Evolutionary conservation across 2,113 vertebrate genomes (phyloP), one percentile per base, ranked within the genome.

Genomic region (Ciconia stormi): DNA sequence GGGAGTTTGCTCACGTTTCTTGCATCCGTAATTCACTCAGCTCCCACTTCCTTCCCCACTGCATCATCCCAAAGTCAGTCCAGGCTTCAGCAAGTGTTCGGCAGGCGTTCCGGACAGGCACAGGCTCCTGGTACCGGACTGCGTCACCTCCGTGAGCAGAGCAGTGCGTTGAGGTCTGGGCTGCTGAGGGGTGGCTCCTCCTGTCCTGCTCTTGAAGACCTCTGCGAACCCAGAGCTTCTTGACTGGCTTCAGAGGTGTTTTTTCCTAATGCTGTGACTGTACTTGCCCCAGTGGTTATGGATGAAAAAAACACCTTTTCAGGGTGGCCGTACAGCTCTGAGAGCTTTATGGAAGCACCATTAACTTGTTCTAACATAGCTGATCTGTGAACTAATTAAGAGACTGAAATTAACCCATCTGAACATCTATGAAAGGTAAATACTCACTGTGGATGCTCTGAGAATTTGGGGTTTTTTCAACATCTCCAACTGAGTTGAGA

Each of bases 321-420:
- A 25, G 42, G 38, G 52, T 59, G 71, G 58, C 36, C 61, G 3
- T 5, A 38, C 56, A 90, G 79, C 49, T 61, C 85, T 11, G 52
- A 92, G 47, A 72, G 88, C 62, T 92, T 88, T 59, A 29, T 79
- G 58, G 66, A 83, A 95, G 52, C 40, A 23, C 34, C 52, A 20
- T 86, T 95, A 73, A 61, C 71, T 95, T 90, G 15, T 77, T 82
- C 58, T 77, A 69, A 77, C 6, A 4, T 70, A 79, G 65, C n/a
- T 82, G 56, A 13, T 82, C 38, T 82, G 55, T 52, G 53, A 83
- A 38, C 58, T 89, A 56, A 89, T 94, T 66, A 84, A 79, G 80
- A 78, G 87, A 67, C 81, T 91, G 69, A 94, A 96, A 55, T 82
- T 38, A 95, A 89, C 86, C 55, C 42, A 44, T 58, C 42, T 89